Evolutionary conservation across 1,140 invertebrate genomes (phyloP), one percentile per base, ranked within the genome.

Genomic region (Theocolax elegans): DNA sequence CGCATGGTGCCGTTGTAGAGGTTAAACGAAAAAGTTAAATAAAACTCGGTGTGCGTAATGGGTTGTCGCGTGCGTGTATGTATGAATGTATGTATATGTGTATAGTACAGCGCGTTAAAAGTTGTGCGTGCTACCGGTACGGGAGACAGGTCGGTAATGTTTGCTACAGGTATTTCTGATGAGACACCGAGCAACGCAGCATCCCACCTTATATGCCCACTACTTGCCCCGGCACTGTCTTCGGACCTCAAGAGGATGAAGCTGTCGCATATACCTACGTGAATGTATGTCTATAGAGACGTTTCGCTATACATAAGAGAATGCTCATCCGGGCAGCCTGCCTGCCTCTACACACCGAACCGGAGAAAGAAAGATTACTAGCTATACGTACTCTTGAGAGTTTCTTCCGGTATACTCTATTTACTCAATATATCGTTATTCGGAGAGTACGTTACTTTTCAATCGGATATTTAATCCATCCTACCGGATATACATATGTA

Each of bases 191-290:
- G 51, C 35, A 42, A 38, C 73, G 77, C 83, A 82, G 79, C 83
- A 85, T 85, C 83, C 82, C 82, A 83, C 83, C 83, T 86, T 85
- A 86, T 85, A 85, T 85, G 83, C 83, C 83, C 80, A 85, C 82
- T 60, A 25, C 68, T 51, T 7, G 4, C 4, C 31, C 4, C 31
- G 10, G 10, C 31, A 35, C 10, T 35, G n/a, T n/a, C n/a, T n/a
- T n/a, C n/a, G n/a, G n/a, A n/a, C n/a, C n/a, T n/a, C 3, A n/a
- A 27, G 17, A 53, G 15, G 17, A 29, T 10, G 17, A 35, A 35
- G 2, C n/a, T 0, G 17, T 21, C 19, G 51, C 21, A 23, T 49
- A 4, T 49, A 49, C 17, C 17, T 49, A 49, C 1, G 21, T 49
- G 29, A 25, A 6, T 10, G 12, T 13, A 31, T 13, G 15, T 31